A percentile compares a stretch with the other conserved stretches of the same genome.
Conservation (phyloP, 2,797 vertebrate species). For the Tachyglossus aculeatus region DNA sequence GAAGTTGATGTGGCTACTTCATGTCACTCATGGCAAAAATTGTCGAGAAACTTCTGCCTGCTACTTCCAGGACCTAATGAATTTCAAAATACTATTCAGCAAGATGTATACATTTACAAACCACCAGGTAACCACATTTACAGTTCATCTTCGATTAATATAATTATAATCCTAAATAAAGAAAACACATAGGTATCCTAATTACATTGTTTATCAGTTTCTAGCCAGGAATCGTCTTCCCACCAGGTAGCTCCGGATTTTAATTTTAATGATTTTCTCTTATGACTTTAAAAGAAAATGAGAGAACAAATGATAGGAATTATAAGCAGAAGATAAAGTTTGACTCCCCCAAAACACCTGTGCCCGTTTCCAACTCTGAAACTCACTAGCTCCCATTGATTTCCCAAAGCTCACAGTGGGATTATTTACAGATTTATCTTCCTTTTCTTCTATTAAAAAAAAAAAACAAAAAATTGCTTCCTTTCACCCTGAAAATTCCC, state of each 20-base stretch:
- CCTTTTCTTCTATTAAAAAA: background rate
- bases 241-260: background rate
- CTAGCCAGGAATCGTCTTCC: constrained; percentile 22
- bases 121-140: constrained; percentile 37
- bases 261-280: constrained; percentile 50
- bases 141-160: constrained; percentile 52
- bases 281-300: constrained; percentile 43
- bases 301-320: constrained; percentile 26
- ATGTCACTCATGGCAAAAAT: constrained; percentile 27
- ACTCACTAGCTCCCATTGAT: background rate
- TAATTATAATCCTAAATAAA: constrained; percentile 60
- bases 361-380: background rate
- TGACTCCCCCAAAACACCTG: background rate
- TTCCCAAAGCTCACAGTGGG: background rate
- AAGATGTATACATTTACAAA: constrained; percentile 6
- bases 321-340: background rate
- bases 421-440: background rate
- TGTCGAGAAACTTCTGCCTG: constrained; percentile 15
- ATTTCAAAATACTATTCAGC: constrained; percentile 40
- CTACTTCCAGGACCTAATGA: constrained; percentile 8
- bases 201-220: constrained; percentile 42
- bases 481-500: no score
- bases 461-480: no score
- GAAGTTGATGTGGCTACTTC: constrained; percentile 28
- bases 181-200: constrained; percentile 39